Percentiles rank a stretch among this genome's conserved stretches.
Evolutionary conservation across 2,113 vertebrate genomes (phyloP).

Genomic region (Lampris megalopsis): DNA sequence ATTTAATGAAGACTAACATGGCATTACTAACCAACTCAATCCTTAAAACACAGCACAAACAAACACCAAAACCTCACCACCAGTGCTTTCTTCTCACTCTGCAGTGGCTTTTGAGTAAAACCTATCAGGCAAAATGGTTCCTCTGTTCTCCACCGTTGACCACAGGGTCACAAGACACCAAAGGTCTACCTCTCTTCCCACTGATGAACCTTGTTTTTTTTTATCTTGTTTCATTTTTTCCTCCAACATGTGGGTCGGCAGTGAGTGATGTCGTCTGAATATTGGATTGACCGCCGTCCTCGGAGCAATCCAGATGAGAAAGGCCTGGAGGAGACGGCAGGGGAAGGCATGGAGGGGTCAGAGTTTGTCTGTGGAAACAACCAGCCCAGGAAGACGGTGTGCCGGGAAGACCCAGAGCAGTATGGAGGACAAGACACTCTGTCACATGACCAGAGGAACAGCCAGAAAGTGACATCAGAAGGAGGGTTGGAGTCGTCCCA

Average conservation of each 20-base stretch:
- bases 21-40: neutral
- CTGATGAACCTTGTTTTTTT: constrained; percentile 16
- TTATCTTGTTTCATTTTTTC: constrained; percentile 27
- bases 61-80: neutral
- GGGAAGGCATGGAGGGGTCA: constrained; percentile 20
- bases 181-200: neutral
- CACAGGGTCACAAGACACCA: neutral
- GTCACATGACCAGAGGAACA: constrained; percentile 5
- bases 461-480: constrained; percentile 57
- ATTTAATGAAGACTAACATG: neutral
- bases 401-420: constrained; percentile 6
- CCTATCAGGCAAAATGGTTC: neutral
- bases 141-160: neutral
- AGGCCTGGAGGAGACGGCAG: neutral
- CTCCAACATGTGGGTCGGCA: constrained; percentile 12
- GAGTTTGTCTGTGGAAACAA: constrained; percentile 15
- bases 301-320: neutral
- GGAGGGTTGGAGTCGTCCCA: constrained; percentile 26
- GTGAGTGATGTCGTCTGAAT: constrained; percentile 61
- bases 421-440: neutral
- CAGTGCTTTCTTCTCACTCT: constrained; percentile 5
- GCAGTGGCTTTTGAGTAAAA: constrained; percentile 15
- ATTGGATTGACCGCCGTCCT: constrained; percentile 29
- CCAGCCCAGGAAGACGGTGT: constrained; percentile 3
- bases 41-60: neutral